Conservation (phyloP, 2,888 invertebrate species). For the Agrypnus murinus region DNA sequence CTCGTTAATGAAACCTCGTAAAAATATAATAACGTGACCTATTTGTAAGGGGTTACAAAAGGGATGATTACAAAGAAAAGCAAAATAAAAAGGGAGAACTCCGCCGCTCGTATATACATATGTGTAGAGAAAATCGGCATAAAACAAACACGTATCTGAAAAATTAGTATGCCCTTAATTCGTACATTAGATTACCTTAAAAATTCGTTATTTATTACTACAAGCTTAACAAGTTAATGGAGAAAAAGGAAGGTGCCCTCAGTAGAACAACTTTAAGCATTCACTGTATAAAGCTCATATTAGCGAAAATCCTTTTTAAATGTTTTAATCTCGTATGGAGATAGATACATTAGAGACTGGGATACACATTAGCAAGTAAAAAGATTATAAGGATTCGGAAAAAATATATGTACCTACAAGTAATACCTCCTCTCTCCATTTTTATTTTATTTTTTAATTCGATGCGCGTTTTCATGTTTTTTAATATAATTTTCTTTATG, state of each 20-base stretch:
- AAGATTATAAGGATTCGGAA: constrained; percentile 67
- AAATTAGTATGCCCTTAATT: constrained; percentile 68
- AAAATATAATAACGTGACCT: constrained; percentile 62
- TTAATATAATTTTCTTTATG: constrained; percentile 46
- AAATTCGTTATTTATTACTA: constrained; percentile 68
- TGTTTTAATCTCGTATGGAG: constrained; percentile 67
- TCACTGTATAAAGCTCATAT: constrained; percentile 60
- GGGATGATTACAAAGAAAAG: constrained; percentile 66
- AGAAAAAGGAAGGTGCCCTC: constrained; percentile 62
- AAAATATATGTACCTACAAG: constrained; percentile 60
- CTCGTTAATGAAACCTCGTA: constrained; percentile 48
- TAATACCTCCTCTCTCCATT: constrained; percentile 35
- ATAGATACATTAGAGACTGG: constrained; percentile 65
- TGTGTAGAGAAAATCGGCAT: constrained; percentile 49
- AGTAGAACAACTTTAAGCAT: constrained; percentile 36
- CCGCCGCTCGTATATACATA: constrained; percentile 28
- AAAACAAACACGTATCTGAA: constrained; percentile 62
- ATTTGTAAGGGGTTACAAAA: constrained; percentile 65
- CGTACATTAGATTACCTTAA: constrained; percentile 69
- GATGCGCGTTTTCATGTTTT: constrained; percentile 43
- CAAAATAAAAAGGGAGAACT: constrained; percentile 63
- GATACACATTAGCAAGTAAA: constrained; percentile 67
- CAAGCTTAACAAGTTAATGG: constrained; percentile 64
- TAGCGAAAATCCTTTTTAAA: constrained; percentile 64
- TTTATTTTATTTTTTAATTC: constrained; percentile 31